A percentile compares a stretch with the other conserved stretches of the same genome.
These are phyloP conservation scores for Chloroceryle inda DNA, from an alignment of 2,797 vertebrate genomes.

Conservation along the genomic window DNA sequence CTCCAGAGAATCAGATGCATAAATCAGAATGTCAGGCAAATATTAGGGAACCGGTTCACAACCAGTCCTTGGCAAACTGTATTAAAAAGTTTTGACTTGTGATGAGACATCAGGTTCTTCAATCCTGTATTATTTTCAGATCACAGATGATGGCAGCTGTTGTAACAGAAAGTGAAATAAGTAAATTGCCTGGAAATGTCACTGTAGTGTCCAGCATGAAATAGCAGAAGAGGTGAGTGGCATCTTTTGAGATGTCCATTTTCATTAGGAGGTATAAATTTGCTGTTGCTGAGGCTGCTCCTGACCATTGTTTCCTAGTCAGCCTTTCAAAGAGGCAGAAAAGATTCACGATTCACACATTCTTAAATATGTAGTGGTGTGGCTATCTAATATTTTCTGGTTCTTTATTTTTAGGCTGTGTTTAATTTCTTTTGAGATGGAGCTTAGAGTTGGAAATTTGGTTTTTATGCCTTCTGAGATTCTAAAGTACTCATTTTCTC, in stretches of 20 bases:
- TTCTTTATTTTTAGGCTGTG: not conserved
- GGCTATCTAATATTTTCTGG: not conserved
- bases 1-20: not conserved
- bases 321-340: not conserved
- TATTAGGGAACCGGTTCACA: not conserved
- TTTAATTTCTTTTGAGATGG: not conserved
- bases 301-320: not conserved
- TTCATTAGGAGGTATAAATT: not conserved
- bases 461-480: conserved; percentile 11
- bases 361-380: not conserved
- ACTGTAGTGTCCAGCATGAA: not conserved
- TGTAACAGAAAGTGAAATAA: not conserved
- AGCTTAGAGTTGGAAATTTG: not conserved
- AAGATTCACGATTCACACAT: not conserved
- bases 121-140: not conserved
- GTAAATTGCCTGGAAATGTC: not conserved
- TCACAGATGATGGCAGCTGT: not conserved
- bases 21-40: not conserved
- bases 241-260: not conserved
- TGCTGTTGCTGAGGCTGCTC: not conserved
- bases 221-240: not conserved
- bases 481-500: conserved; percentile 8
- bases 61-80: not conserved
- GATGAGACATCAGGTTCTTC: not conserved
- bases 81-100: not conserved